Conservation (phyloP, 1,140 invertebrate species). For the Formica exsecta region DNA sequence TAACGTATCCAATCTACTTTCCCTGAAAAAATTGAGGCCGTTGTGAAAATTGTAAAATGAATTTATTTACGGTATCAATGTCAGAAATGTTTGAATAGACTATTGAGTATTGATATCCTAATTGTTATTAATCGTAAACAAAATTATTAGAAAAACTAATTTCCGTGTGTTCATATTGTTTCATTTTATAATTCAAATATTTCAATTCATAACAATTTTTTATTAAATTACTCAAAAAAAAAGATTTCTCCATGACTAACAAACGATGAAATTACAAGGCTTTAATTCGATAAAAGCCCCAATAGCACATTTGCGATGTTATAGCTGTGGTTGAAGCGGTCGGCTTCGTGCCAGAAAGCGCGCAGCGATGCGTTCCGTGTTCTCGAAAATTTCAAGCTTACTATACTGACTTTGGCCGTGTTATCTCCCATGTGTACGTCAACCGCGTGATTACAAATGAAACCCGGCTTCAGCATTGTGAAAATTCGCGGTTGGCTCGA, state of each 20-base stretch:
- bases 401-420: not conserved
- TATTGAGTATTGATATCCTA: too few species aligned
- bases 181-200: not conserved
- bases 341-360: slow-evolving; percentile 71
- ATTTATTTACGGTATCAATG: not conserved
- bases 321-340: slow-evolving; percentile 48
- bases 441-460: slow-evolving; percentile 17
- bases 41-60: not conserved
- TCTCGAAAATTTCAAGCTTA: slow-evolving; percentile 68
- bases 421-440: slow-evolving; percentile 12
- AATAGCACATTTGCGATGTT: slow-evolving; percentile 34
- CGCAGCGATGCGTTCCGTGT: slow-evolving; percentile 55
- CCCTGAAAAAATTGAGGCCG: not conserved
- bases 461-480: not conserved
- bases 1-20: not conserved
- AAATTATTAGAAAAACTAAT: slow-evolving; percentile 1
- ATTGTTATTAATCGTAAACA: not conserved
- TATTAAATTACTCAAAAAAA: slow-evolving; percentile 1
- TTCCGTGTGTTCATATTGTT: not conserved
- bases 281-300: slow-evolving; percentile 74
- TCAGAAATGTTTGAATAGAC: not conserved
- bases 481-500: slow-evolving; percentile 16
- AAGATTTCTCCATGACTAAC: not conserved
- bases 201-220: not conserved
- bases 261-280: slow-evolving; percentile 13